Base-by-base conservation (phyloP, 2,113 vertebrate genomes). In the Aldabrachelys gigantea region DNA sequence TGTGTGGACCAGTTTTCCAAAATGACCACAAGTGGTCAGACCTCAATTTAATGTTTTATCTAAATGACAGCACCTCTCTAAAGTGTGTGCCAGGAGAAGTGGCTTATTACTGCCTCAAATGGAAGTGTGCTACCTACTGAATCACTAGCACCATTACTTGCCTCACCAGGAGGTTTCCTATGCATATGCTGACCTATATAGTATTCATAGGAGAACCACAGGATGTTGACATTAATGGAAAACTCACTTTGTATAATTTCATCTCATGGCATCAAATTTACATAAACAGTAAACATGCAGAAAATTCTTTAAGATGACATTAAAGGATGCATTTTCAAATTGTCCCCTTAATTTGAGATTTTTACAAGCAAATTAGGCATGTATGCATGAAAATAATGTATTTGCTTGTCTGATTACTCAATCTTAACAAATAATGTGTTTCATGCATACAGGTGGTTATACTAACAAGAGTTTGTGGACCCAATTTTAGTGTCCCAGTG, bases 31-130 rank as follows among this genome's bases (percentile, higher is more conserved):
- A 87, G 44, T 91, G 16, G 1, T 54, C 35, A 76, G 16, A 65
- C 13, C 29, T 86, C 22, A 75, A 38, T 25, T 80, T n/a, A 0
- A 0, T 27, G 52, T 69, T 3, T 10, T 3, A 76, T 82, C 22
- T 27, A 53, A 12, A 87, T 25, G 75, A 47, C 41, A 78, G 53
- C 25, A 2, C 4, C 5, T 65, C 31, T 65, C 62, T 65, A n/a
- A n/a, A 65, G 3, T 65, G 12, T 65, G 25, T 62, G 59, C 38
- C 50, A 5, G 54, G 54, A 56, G 21, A 56, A 56, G 22, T 59
- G 57, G 1, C 90, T 84, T 84, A 35, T 22, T 1, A 0, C 7
- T 75, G 13, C 80, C 8, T 84, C 85, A 81, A 25, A 82, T 3
- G n/a, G 19, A 49, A 75, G 2, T 54, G 38, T 89, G 84, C 38